phyloP scores from a whole-genome alignment of 2,888 invertebrate genomes.

The Chrysina gloriosa region DNA sequence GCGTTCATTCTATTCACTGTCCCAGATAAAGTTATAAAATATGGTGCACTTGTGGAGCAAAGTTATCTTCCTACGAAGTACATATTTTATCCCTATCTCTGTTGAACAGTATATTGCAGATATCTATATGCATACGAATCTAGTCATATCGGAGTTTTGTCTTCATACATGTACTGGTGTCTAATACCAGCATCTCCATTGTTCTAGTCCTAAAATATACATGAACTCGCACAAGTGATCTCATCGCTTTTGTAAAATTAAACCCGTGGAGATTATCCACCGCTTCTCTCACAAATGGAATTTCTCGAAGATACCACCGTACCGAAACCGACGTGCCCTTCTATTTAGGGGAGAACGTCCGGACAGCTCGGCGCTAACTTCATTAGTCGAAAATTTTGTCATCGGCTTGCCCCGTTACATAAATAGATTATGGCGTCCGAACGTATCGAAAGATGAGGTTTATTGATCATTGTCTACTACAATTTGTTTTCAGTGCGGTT shows the following conservation, averaged over 20 bases:
- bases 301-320: conserved; percentile 24
- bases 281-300: conserved; percentile 30
- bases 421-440: conserved; percentile 33
- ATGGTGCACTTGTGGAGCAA: not conserved
- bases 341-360: conserved; percentile 14
- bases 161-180: conserved; percentile 13
- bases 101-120: not conserved
- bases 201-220: conserved; percentile 32
- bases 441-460: conserved; percentile 41
- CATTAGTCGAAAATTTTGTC: conserved; percentile 33
- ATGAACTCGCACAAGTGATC: conserved; percentile 30
- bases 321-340: conserved; percentile 26
- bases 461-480: conserved; percentile 58
- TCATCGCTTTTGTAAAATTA: conserved; percentile 35
- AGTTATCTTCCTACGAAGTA: not conserved
- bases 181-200: conserved; percentile 33
- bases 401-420: conserved; percentile 30
- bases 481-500: conserved; percentile 55
- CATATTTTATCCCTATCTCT: conserved; percentile 11
- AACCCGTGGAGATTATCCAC: conserved; percentile 32
- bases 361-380: conserved; percentile 21
- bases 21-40: not conserved
- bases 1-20: not conserved
- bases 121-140: not conserved
- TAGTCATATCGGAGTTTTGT: not conserved